Base-by-base conservation (phyloP, 2,888 invertebrate genomes). In the Amphimallon solstitiale region DNA sequence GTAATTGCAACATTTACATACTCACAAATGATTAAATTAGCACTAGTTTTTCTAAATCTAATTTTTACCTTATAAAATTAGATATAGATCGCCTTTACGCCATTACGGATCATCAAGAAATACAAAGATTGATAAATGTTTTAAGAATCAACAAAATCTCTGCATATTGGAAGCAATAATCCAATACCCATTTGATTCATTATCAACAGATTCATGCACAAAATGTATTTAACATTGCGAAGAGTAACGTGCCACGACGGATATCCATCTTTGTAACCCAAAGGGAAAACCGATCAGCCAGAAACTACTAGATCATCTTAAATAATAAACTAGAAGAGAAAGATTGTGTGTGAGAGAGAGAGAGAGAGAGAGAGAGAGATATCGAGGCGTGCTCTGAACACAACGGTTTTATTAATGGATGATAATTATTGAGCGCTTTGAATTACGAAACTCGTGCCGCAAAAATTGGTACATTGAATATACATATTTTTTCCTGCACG, bases 281-380 rank as follows among this genome's bases (percentile, higher is more conserved):
- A 10, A 59, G 56, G 23, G 38, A 62, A 62, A 49, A 62, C 38
- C 62, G 49, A 62, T 51, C 64, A 48, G 64, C 23, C 56, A 64
- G 56, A 64, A 64, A 64, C 64, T 59, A 64, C 64, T 64, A 64
- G 64, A 64, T 64, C 64, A 64, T 64, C 64, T 56, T 64, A 64
- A 37, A 64, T 64, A 64, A 64, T 64, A 64, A 64, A 48, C 40
- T 49, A 40, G 56, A 49, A 51, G 37, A 62, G 48, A 62, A 37
- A 38, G 62, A 49, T 35, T 37, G 10, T 21, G 23, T 4, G 23
- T 4, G 23, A 23, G 29, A 29, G 29, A 29, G 29, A 29, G 29
- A 29, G 9, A 5, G 23, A 23, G 23, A 23, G 23, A 23, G 29
- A 29, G 29, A 29, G 29, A 29, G 29, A 29, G 9, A 5, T n/a